Base-by-base conservation (phyloP, 2,888 invertebrate species). In the Blastobasis adustella region DNA sequence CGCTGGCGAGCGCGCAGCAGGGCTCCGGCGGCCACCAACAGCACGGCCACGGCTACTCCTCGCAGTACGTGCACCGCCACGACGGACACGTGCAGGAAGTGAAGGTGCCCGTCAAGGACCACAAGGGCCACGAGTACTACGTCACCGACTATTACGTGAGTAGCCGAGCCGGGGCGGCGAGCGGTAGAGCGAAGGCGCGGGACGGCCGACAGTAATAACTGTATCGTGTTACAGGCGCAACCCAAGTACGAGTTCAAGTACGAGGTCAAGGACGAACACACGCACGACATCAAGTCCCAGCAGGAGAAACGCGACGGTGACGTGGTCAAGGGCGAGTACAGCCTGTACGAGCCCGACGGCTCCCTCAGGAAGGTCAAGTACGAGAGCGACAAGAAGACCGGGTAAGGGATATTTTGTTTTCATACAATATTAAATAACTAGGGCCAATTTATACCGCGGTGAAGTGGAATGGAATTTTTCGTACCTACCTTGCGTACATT, bases 241-340 rank as follows among this genome's bases (percentile, higher is more conserved):
- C 73, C 76, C 4, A 73, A 58, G 45, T 58, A 58, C 54, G 51
- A 54, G 42, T 78, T 73, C 54, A 72, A 65, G 43, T 76, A 79
- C 63, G 73, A 73, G 53, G 69, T 71, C 39, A 61, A 65, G 49
- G 71, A 71, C 59, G 61, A 62, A 9, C 72, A 73, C 60, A 71
- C 71, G 10, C 68, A 70, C 4, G 71, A 73, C 56, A 65, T 59
- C 53, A 71, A 71, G 62, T 64, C 63, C 6, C 73, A 73, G 54
- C 69, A 71, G 50, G 71, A 71, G 60, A 55, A 56, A 44, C 70
- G 72, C 48, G 68, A 70, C 55, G 70, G 70, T 4, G 72, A 73
- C 53, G 62, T 62, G 5, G 70, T 73, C 38, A 68, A 65, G 57
- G 73, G 71, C 10, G 59, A 55, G 52, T 69, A 69, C 63, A 58